Conservation (phyloP, 2,797 vertebrate species). For the Clarias fuscus region DNA sequence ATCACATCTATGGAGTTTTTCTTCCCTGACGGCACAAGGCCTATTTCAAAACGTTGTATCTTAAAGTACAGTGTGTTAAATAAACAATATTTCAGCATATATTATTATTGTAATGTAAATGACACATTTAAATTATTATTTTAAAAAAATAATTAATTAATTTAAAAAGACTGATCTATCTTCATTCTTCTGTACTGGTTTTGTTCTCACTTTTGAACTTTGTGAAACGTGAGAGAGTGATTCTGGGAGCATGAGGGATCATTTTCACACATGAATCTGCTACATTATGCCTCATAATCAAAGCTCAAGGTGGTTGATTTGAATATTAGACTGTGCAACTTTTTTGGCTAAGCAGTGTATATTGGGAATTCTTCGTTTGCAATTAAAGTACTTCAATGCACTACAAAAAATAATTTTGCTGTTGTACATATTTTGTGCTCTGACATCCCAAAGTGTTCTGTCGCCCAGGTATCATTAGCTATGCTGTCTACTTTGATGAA, state of each 20-base stretch:
- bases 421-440: background rate
- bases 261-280: too few species aligned
- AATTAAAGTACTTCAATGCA: background rate
- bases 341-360: too few species aligned
- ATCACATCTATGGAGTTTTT: too few species aligned
- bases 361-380: background rate
- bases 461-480: background rate
- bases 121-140: background rate
- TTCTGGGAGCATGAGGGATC: too few species aligned
- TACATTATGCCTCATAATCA: too few species aligned
- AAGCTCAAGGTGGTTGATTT: too few species aligned
- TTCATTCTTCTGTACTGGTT: background rate
- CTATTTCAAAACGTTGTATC: background rate
- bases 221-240: background rate
- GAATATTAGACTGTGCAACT: too few species aligned
- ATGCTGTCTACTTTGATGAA: background rate
- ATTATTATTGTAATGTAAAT: too few species aligned
- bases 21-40: too few species aligned
- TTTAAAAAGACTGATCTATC: background rate
- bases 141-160: too few species aligned
- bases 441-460: constrained; percentile 12
- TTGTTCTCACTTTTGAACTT: too few species aligned
- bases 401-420: background rate
- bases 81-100: background rate
- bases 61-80: background rate